A percentile compares a stretch with the other conserved stretches of the same genome.
Evolutionary conservation across 2,113 vertebrate genomes (phyloP).

Genomic region (Megalops atlanticus): DNA sequence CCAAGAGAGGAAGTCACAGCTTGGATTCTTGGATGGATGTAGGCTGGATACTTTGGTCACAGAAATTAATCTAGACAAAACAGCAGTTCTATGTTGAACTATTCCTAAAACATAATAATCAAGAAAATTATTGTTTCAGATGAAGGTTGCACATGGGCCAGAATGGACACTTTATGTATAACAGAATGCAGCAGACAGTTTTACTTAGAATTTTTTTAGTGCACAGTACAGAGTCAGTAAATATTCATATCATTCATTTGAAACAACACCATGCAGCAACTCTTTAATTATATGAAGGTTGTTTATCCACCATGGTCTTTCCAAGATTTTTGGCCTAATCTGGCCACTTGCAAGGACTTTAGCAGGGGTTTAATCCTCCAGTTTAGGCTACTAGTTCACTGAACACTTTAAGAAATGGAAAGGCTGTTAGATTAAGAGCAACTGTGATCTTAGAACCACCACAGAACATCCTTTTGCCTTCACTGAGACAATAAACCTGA

Average conservation of each 20-base stretch:
- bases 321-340: background rate
- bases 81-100: background rate
- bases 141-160: slow-evolving; percentile 14
- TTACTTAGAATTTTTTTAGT: background rate
- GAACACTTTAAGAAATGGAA: background rate
- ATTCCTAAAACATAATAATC: too few relatives aligned
- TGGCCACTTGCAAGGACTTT: background rate
- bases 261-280: slow-evolving; percentile 10
- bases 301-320: background rate
- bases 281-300: background rate
- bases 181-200: background rate
- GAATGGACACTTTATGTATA: background rate
- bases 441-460: too few relatives aligned
- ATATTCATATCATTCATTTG: slow-evolving; percentile 24
- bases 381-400: background rate
- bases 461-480: background rate
- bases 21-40: too few relatives aligned
- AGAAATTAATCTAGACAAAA: background rate
- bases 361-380: background rate
- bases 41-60: too few relatives aligned
- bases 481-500: slow-evolving; percentile 21
- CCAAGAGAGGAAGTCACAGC: background rate
- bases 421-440: too few relatives aligned
- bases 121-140: slow-evolving; percentile 16
- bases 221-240: background rate